phyloP scores from a whole-genome alignment of 2,113 vertebrate species.

The Pandion haliaetus region DNA sequence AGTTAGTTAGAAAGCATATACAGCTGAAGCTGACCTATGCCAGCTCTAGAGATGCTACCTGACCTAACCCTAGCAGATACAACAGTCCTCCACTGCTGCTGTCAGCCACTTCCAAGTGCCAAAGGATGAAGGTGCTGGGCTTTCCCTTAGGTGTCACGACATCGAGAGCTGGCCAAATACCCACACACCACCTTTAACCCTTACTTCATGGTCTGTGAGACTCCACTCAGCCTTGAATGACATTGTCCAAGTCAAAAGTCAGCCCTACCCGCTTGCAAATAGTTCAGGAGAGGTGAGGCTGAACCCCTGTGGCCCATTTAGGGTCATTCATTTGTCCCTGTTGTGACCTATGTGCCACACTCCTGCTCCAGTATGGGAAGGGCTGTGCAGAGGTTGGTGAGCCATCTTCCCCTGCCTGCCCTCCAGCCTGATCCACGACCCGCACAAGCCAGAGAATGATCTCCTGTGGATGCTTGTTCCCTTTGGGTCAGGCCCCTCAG shows the following conservation, averaged over 20 bases:
- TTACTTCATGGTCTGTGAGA: not conserved
- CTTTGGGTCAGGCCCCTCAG: not conserved
- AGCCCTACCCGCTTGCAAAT: not conserved
- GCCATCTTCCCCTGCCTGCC: not conserved
- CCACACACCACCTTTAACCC: not conserved
- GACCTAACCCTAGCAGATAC: not conserved
- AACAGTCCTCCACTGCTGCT: not conserved
- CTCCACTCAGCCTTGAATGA: not conserved
- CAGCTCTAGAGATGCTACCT: constrained; percentile 3
- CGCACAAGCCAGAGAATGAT: not conserved
- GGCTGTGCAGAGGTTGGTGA: not conserved
- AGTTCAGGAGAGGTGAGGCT: not conserved
- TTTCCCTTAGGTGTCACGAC: not conserved
- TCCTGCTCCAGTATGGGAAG: not conserved
- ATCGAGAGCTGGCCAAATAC: not conserved
- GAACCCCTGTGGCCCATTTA: not conserved
- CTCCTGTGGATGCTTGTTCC: not conserved
- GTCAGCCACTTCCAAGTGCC: not conserved
- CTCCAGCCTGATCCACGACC: not conserved
- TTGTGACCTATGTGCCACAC: rapidly evolving
- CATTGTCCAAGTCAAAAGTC: not conserved
- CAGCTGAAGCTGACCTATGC: constrained; percentile 6
- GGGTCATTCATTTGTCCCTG: not conserved
- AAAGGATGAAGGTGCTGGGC: not conserved
- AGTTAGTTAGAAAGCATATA: constrained; percentile 38